These are phyloP conservation scores for Gymnarchus niloticus DNA, from an alignment of 2,113 vertebrate genomes.

Conservation along the genomic window DNA sequence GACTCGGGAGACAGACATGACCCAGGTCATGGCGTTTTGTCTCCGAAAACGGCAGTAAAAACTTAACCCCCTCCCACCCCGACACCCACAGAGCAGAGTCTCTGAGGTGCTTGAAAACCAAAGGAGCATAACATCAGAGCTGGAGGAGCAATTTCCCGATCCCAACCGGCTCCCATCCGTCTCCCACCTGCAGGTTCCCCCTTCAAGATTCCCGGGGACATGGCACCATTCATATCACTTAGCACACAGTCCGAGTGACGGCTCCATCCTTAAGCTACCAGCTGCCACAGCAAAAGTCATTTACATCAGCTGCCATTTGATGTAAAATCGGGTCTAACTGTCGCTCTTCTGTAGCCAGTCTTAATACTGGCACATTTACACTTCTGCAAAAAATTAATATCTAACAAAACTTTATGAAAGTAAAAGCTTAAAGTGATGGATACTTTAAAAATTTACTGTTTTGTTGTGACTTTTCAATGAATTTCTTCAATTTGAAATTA, in stretches of 20 bases:
- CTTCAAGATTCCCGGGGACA: background rate
- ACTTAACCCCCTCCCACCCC: background rate
- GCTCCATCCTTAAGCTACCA: background rate
- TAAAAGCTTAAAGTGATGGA: background rate
- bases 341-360: background rate
- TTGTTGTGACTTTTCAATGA: background rate
- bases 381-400: background rate
- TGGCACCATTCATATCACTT: background rate
- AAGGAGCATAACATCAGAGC: conserved; percentile 26
- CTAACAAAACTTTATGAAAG: background rate
- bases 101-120: conserved; percentile 22
- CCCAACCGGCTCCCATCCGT: background rate
- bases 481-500: background rate
- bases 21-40: conserved; percentile 42
- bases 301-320: background rate
- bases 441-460: background rate
- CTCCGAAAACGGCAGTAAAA: conserved; percentile 28
- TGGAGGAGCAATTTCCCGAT: conserved; percentile 27
- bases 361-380: background rate
- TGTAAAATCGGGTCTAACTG: background rate
- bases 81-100: background rate
- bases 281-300: background rate
- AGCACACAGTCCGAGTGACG: background rate
- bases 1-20: conserved; percentile 40
- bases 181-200: background rate